Evolutionary conservation across 2,113 vertebrate genomes (phyloP).

Genomic region (Mesitornis unicolor): DNA sequence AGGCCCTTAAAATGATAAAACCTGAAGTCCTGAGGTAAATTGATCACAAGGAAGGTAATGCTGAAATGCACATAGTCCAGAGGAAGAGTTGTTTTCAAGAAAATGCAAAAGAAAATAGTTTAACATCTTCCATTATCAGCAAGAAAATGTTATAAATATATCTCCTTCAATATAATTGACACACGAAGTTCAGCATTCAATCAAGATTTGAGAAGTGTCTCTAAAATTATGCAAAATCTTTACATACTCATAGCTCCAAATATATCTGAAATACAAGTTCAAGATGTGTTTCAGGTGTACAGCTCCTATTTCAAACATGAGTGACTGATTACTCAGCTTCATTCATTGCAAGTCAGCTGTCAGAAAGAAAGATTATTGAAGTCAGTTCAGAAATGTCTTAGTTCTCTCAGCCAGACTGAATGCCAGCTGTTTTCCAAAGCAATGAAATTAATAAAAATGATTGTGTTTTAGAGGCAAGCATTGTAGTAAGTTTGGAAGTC

Average conservation of each 20-base stretch:
- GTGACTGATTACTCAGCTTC: slow-evolving; percentile 12
- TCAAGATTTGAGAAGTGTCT: background rate
- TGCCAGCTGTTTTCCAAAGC: slow-evolving; percentile 18
- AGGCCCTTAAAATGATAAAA: background rate
- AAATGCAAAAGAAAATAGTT: background rate
- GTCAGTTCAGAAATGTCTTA: slow-evolving; percentile 12
- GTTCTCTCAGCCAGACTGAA: slow-evolving; percentile 4
- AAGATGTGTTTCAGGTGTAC: background rate
- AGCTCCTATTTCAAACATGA: slow-evolving; percentile 15
- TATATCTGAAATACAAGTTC: background rate
- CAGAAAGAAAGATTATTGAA: slow-evolving; percentile 33
- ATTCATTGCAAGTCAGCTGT: slow-evolving; percentile 30
- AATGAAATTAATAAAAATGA: slow-evolving; percentile 24
- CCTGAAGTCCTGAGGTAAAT: background rate
- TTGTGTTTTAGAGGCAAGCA: background rate
- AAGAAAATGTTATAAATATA: background rate
- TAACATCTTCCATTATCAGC: background rate
- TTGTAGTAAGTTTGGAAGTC: background rate
- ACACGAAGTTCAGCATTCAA: background rate
- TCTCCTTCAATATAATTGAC: background rate
- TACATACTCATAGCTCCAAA: background rate
- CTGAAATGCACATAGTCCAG: background rate
- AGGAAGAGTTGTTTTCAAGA: background rate
- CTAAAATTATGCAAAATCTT: background rate
- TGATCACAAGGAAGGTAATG: background rate